A percentile compares a stretch with the other conserved stretches of the same genome.
These are phyloP conservation scores for Lymantria monacha DNA, from an alignment of 2,888 invertebrate species.

Conservation along the genomic window DNA sequence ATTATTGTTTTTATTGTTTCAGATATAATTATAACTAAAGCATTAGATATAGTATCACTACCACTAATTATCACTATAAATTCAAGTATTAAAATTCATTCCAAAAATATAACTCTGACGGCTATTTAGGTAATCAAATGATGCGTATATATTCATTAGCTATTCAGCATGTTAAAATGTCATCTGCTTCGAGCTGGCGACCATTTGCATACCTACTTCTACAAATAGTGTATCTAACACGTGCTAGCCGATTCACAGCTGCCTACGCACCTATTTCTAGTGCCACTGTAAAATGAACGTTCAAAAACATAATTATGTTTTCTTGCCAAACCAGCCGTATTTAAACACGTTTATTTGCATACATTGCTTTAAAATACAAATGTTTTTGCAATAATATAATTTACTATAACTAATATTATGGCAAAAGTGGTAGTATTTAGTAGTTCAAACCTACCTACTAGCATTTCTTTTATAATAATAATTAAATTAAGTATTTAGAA, in stretches of 20 bases:
- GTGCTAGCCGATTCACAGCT: constrained; percentile 36
- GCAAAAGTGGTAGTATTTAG: too few species aligned
- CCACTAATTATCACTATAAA: too few species aligned
- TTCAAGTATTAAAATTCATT: not conserved
- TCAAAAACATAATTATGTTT: constrained; percentile 3
- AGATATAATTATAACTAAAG: not conserved
- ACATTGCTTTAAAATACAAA: too few species aligned
- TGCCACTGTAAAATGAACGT: constrained; percentile 13
- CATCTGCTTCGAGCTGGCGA: constrained; percentile 18
- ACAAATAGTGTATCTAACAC: constrained; percentile 30
- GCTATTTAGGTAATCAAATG: constrained; percentile 3
- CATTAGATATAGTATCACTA: too few species aligned
- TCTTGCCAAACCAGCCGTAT: not conserved
- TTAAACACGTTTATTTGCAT: not conserved
- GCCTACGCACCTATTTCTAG: constrained; percentile 46
- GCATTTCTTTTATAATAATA: too few species aligned
- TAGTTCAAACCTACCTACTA: too few species aligned
- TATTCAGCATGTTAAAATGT: constrained; percentile 19
- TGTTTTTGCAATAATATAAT: too few species aligned
- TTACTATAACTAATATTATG: too few species aligned
- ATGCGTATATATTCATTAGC: constrained; percentile 11
- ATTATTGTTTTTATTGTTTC: not conserved
- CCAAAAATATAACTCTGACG: constrained; percentile 2
- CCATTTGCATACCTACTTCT: constrained; percentile 27
- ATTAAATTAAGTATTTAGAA: too few species aligned